phyloP scores from a whole-genome alignment of 2,113 vertebrate genomes.

The Protomyctophum bolini region DNA sequence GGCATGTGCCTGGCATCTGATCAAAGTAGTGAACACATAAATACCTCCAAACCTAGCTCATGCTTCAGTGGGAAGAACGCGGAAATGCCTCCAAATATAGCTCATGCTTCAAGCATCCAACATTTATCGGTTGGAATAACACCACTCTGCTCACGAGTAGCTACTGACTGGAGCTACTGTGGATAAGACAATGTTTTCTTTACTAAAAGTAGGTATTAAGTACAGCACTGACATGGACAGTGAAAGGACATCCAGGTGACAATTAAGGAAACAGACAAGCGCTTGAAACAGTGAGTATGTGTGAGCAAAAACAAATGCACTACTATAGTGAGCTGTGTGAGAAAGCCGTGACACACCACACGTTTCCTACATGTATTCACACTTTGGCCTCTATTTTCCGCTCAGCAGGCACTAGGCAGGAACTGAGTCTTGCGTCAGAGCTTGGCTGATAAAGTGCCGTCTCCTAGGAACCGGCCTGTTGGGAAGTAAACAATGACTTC shows the following conservation, averaged over 20 bases:
- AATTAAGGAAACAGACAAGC: conserved; percentile 12
- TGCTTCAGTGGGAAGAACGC: conserved; percentile 48
- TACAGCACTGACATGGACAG: conserved; percentile 5
- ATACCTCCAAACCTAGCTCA: conserved; percentile 55
- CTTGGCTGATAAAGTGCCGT: conserved; percentile 77
- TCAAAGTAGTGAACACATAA: conserved; percentile 48
- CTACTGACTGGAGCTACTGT: background rate
- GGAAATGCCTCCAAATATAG: conserved; percentile 53
- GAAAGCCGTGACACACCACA: conserved; percentile 35
- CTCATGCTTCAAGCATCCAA: conserved; percentile 55
- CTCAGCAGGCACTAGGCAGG: conserved; percentile 63
- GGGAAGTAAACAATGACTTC: conserved; percentile 82
- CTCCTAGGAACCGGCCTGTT: conserved; percentile 81
- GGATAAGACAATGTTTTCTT: background rate
- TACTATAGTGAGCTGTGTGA: conserved; percentile 47
- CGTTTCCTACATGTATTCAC: conserved; percentile 69
- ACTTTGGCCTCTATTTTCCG: conserved; percentile 73
- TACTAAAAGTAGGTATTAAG: too few relatives aligned
- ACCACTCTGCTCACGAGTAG: conserved; percentile 5
- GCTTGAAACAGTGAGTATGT: conserved; percentile 18
- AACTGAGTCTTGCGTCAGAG: conserved; percentile 69
- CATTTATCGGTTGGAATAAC: conserved; percentile 33
- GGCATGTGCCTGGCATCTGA: conserved; percentile 49
- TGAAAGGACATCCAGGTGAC: conserved; percentile 32
- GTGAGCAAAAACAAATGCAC: conserved; percentile 35